Conservation (phyloP, 2,797 vertebrate genomes). For the Arnoldichthys spilopterus region DNA sequence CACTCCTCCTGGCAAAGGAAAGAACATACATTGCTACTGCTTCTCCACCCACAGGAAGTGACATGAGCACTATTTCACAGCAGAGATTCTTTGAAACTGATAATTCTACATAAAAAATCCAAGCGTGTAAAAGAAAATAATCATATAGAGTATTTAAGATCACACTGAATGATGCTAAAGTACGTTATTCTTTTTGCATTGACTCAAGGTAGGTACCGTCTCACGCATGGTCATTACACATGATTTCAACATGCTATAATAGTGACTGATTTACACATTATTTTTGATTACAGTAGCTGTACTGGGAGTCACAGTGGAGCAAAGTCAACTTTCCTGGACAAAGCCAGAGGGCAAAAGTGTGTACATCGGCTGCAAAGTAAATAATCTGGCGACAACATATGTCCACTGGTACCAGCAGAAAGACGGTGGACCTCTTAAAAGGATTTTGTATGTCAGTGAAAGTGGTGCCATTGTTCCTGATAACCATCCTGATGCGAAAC, state of each 20-base stretch:
- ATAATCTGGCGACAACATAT: no score
- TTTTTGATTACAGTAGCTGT: constrained; percentile 19
- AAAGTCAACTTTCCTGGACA: neutral
- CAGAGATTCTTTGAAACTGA: neutral
- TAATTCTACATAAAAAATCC: neutral
- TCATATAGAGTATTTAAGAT: neutral
- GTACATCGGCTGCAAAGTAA: constrained; percentile 19
- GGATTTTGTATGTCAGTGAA: neutral
- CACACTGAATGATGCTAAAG: neutral
- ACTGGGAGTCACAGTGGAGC: constrained; percentile 8
- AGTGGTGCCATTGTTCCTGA: neutral
- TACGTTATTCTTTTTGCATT: neutral
- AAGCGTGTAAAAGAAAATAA: neutral
- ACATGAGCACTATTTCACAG: neutral
- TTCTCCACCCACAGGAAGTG: constrained; percentile 9
- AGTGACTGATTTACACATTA: neutral
- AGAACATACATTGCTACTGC: neutral
- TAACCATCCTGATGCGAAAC: neutral
- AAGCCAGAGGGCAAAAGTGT: constrained; percentile 27
- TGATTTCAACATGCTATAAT: neutral
- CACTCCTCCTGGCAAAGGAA: neutral
- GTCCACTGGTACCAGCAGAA: no score
- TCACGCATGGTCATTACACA: neutral
- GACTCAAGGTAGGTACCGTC: neutral
- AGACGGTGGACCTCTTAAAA: no score